Evolutionary conservation across 2,888 invertebrate genomes (phyloP), one percentile per base, ranked within the genome.

Genomic region (Drosophila quinaria): DNA sequence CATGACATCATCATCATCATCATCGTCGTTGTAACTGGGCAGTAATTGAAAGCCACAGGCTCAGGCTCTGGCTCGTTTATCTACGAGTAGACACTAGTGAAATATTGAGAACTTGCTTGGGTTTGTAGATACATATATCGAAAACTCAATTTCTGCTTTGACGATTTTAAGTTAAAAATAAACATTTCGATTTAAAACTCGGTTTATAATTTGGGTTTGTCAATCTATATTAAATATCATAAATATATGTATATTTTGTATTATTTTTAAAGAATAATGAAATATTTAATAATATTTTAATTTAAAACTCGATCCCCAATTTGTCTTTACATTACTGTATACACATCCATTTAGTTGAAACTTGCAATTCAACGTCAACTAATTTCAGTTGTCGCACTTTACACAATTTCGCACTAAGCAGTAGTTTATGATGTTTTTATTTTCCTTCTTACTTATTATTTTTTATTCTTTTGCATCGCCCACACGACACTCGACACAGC

Each of bases 391-490:
- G 85, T 89, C 85, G 78, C 67, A 64, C 65, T 85, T 73, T 81
- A 88, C 90, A 84, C 83, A 65, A 76, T 80, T 88, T 84, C 74
- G 89, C 84, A 84, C 87, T 84, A 88, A 78, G 63, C 64, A 59
- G 35, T 37, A 62, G 56, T 61, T 61, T 37, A 29, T 29, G 6
- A 29, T 29, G 29, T 13, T 35, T 4, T 35, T 47, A 49, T 50
- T 50, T 29, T 49, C 35, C 37, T 50, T 22, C 35, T 56, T 47
- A 13, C 22, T 22, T 22, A 22, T 22, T 52, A 5, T 37, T 13
- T 35, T 4, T 13, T 47, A 49, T 50, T 50, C 29, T 49, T 35
- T 50, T 39, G 39, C n/a, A 44, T 3, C 84, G 83, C 84, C 84
- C 90, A 90, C 90, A 66, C 83, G 76, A 52, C 33, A 54, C 82